Percentiles rank a stretch among this genome's conserved stretches.
These are phyloP conservation scores for Amblyjoppa fuscipennis DNA, from an alignment of 2,888 invertebrate genomes.

Conservation along the genomic window DNA sequence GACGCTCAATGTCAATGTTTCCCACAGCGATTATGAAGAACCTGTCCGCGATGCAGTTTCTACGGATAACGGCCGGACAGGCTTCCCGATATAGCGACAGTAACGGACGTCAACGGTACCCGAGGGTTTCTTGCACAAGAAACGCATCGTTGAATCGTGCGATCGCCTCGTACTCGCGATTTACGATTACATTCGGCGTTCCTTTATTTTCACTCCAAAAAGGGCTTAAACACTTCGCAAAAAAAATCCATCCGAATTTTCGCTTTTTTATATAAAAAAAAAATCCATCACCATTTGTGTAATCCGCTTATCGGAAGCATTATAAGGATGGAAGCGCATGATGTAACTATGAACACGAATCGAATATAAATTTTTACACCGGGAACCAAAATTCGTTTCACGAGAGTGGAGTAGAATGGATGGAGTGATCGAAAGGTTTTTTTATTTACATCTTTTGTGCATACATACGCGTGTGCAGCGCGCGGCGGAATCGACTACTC, in stretches of 20 bases:
- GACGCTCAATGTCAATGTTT: constrained; percentile 66
- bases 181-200: constrained; percentile 3
- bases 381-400: neutral
- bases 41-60: constrained; percentile 76
- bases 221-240: neutral
- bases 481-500: constrained; percentile 41
- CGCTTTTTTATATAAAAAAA: too few species aligned
- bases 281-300: neutral
- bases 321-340: neutral
- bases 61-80: constrained; percentile 76
- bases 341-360: neutral
- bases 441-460: neutral
- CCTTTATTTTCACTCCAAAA: neutral
- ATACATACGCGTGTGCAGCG: constrained; percentile 11
- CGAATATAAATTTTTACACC: constrained; percentile 11
- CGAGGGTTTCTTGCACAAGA: constrained; percentile 23
- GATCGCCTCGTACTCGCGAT: neutral
- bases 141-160: constrained; percentile 8
- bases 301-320: neutral
- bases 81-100: constrained; percentile 73
- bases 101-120: constrained; percentile 28
- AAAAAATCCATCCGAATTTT: neutral
- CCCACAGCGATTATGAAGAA: constrained; percentile 63
- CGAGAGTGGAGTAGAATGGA: neutral
- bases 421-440: neutral